Conservation (phyloP, 2,888 invertebrate genomes). For the Drosophila percnosoma region DNA sequence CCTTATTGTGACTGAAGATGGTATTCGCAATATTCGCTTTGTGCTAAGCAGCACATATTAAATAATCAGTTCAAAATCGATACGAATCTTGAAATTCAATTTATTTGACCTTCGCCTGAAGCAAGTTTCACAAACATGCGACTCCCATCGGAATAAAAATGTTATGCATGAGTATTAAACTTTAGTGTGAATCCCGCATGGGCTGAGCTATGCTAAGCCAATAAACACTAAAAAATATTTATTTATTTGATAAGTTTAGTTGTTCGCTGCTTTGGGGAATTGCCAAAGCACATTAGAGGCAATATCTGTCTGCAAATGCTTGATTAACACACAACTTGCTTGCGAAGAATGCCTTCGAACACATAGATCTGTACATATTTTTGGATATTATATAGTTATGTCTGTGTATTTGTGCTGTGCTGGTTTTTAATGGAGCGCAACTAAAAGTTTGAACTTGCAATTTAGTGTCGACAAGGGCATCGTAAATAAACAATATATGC, state of each 20-base stretch:
- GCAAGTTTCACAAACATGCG: background rate
- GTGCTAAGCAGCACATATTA: background rate
- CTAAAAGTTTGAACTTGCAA: conserved; percentile 48
- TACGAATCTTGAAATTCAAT: background rate
- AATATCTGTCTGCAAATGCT: background rate
- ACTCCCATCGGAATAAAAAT: background rate
- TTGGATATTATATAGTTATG: background rate
- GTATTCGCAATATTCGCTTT: no score
- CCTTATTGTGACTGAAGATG: background rate
- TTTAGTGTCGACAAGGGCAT: conserved; percentile 61
- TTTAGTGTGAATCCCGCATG: background rate
- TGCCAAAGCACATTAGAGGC: background rate
- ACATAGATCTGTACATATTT: background rate
- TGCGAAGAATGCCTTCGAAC: background rate
- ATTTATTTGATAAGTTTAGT: background rate
- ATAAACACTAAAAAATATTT: background rate
- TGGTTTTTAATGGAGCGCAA: conserved; percentile 18
- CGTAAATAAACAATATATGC: conserved; percentile 58
- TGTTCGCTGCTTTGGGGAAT: background rate
- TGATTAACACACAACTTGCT: background rate
- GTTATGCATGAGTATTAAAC: background rate
- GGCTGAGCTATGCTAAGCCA: background rate
- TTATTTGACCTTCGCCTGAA: background rate
- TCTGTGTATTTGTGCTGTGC: background rate
- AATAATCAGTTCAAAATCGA: background rate